Conservation (phyloP, 2,113 vertebrate species). For the Miniopterus natalensis region DNA sequence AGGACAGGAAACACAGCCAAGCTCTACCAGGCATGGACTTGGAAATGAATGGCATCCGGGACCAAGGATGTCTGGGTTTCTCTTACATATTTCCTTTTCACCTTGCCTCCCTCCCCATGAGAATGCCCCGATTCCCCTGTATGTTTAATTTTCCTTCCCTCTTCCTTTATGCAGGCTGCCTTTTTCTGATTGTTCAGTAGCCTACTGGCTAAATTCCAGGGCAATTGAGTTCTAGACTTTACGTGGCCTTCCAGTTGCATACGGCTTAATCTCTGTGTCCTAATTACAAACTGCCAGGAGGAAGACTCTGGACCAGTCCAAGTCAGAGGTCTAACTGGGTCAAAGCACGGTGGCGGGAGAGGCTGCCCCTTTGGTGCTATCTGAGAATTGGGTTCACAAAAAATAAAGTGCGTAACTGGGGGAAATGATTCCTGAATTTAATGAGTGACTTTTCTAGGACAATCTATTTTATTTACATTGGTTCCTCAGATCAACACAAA, state of each 20-base stretch:
- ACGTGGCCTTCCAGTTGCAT: not conserved
- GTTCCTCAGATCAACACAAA: not conserved
- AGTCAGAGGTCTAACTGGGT: not conserved
- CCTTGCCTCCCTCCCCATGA: not conserved
- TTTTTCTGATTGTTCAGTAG: not conserved
- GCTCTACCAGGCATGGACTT: not conserved
- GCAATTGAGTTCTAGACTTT: not conserved
- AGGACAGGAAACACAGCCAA: not conserved
- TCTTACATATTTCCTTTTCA: not conserved
- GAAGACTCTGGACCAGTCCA: not conserved
- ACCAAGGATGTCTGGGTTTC: not conserved
- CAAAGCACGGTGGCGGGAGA: not conserved
- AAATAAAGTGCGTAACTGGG: not conserved
- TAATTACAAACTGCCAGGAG: not conserved
- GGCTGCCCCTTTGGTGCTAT: not conserved
- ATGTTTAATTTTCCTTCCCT: not conserved
- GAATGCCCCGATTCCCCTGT: not conserved
- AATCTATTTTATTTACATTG: not conserved
- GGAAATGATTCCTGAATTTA: not conserved
- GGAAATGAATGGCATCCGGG: not conserved
- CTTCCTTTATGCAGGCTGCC: not conserved
- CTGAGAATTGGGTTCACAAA: not conserved
- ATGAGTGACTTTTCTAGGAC: not conserved
- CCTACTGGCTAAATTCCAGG: not conserved
- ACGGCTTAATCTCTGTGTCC: not conserved